These are phyloP conservation scores for Muntiacus muntjak DNA, from an alignment of 2,113 vertebrate species.

Conservation along the genomic window DNA sequence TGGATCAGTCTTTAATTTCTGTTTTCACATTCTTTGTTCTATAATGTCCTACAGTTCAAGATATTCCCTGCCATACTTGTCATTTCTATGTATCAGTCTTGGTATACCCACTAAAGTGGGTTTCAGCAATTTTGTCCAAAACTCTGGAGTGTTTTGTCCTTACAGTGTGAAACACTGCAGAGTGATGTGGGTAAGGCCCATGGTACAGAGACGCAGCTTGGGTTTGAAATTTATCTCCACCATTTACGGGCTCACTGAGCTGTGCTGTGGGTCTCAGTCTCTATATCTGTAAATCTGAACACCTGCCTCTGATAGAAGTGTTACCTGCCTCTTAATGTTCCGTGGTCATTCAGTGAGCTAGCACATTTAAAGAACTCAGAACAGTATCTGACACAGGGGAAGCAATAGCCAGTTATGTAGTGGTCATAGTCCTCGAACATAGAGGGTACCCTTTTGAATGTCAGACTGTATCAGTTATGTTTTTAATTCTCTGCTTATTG, in stretches of 20 bases:
- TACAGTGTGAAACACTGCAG: neutral
- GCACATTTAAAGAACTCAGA: neutral
- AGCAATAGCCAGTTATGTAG: neutral
- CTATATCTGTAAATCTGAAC: neutral
- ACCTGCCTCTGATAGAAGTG: neutral
- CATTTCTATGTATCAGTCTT: neutral
- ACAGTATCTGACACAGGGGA: neutral
- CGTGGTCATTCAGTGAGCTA: neutral
- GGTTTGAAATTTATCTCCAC: neutral
- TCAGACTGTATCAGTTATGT: neutral
- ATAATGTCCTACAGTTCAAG: neutral
- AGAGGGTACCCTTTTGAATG: neutral
- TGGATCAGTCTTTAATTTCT: neutral
- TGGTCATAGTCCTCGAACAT: neutral
- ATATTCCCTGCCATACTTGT: neutral
- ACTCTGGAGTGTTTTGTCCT: neutral
- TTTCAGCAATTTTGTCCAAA: neutral
- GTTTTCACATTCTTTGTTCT: neutral
- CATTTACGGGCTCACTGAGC: neutral
- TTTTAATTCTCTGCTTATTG: neutral
- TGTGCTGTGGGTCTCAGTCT: neutral
- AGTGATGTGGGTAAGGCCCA: neutral
- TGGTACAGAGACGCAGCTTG: neutral
- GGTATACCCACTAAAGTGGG: neutral
- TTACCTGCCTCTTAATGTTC: neutral